Conservation (phyloP, 2,797 vertebrate species). For the Scolopax bukidnonensis region DNA sequence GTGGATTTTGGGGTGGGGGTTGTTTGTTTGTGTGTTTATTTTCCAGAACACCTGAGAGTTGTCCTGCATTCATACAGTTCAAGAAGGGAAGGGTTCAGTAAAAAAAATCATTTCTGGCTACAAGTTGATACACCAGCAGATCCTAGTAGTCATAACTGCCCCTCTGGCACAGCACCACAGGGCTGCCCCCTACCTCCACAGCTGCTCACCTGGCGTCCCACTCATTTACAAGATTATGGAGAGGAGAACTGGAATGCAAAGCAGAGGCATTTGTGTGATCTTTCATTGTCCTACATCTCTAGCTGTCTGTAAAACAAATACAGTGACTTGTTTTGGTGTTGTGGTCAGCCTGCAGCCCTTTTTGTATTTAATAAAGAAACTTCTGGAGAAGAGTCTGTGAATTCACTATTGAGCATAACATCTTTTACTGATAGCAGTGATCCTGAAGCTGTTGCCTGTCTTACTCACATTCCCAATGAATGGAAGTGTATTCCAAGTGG, state of each 20-base stretch:
- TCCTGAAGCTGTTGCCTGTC: background rate
- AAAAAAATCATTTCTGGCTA: background rate
- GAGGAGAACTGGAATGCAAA: conserved; percentile 44
- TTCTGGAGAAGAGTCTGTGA: conserved; percentile 64
- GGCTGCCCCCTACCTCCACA: conserved; percentile 35
- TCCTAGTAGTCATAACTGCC: background rate
- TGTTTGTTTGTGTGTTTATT: conserved; percentile 60
- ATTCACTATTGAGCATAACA: conserved; percentile 26
- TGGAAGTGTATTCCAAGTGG: background rate
- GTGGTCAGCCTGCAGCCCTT: conserved; percentile 42
- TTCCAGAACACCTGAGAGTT: conserved; percentile 51
- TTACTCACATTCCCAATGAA: background rate
- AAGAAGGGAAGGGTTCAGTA: conserved; percentile 48
- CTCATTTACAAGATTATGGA: conserved; percentile 14
- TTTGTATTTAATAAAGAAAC: conserved; percentile 68
- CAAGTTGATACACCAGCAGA: background rate
- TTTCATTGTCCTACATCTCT: background rate
- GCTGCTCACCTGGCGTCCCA: conserved; percentile 19
- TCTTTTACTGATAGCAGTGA: background rate
- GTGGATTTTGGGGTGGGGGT: conserved; percentile 39
- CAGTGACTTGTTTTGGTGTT: conserved; percentile 25
- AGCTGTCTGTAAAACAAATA: conserved; percentile 43
- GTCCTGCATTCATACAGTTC: conserved; percentile 30
- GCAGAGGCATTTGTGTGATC: conserved; percentile 34
- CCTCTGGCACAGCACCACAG: background rate